Conservation (phyloP, 2,888 invertebrate genomes). For the Sycophila texana region DNA sequence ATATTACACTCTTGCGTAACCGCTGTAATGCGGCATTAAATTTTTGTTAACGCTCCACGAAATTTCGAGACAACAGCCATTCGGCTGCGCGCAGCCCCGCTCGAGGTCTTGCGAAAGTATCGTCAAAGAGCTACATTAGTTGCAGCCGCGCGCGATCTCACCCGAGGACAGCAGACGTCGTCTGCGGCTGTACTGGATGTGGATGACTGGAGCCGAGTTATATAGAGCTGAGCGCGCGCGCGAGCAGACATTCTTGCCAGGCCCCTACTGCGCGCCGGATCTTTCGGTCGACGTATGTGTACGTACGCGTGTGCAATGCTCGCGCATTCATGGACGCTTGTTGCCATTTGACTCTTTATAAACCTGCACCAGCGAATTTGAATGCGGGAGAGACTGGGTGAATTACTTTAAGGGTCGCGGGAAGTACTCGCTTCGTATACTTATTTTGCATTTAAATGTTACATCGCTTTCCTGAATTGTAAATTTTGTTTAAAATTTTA, state of each 20-base stretch:
- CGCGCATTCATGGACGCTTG: too few relatives aligned
- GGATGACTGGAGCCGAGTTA: slow-evolving; percentile 22
- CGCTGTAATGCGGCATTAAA: too few relatives aligned
- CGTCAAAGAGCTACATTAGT: slow-evolving; percentile 45
- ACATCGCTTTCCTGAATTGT: too few relatives aligned
- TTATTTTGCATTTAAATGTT: too few relatives aligned
- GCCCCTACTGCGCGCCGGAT: background rate
- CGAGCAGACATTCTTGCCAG: background rate
- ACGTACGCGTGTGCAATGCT: too few relatives aligned
- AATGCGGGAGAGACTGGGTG: too few relatives aligned
- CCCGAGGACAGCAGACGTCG: slow-evolving; percentile 30
- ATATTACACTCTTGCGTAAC: too few relatives aligned
- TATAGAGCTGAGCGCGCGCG: background rate
- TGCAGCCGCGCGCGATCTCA: slow-evolving; percentile 27
- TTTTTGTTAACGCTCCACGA: too few relatives aligned
- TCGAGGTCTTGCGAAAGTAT: slow-evolving; percentile 3
- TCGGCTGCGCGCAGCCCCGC: background rate
- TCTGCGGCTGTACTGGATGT: slow-evolving; percentile 36
- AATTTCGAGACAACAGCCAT: slow-evolving; percentile 1
- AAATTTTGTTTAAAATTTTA: too few relatives aligned
- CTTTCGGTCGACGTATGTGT: background rate
- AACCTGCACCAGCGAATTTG: background rate
- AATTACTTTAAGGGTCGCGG: too few relatives aligned
- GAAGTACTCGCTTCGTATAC: too few relatives aligned
- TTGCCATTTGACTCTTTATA: too few relatives aligned